These are phyloP conservation scores for Lasioglossum lativentre DNA, from an alignment of 2,888 invertebrate genomes.

Conservation along the genomic window DNA sequence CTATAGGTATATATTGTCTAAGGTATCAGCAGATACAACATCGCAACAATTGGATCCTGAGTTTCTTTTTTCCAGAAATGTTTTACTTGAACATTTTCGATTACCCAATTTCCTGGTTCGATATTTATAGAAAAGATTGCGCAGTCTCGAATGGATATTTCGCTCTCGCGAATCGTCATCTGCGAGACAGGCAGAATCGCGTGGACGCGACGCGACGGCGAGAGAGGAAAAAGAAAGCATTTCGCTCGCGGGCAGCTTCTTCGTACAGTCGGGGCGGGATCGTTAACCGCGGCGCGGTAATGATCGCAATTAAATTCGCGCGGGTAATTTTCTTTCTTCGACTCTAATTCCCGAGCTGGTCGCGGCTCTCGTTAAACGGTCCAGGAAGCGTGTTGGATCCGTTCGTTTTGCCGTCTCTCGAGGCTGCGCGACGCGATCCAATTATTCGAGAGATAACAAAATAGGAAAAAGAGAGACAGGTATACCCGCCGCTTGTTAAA, in stretches of 20 bases:
- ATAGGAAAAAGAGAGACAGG: background rate
- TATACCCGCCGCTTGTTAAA: background rate
- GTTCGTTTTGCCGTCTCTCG: constrained; percentile 10
- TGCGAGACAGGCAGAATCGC: background rate
- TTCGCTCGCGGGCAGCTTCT: background rate
- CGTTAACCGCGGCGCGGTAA: constrained; percentile 59
- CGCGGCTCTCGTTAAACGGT: constrained; percentile 36
- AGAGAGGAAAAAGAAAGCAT: background rate
- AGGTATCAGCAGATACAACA: too few relatives aligned
- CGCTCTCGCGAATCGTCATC: background rate
- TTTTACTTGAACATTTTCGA: too few relatives aligned
- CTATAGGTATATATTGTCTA: too few relatives aligned
- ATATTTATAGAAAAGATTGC: background rate
- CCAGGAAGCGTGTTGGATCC: constrained; percentile 37
- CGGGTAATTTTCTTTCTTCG: constrained; percentile 37
- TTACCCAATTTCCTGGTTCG: background rate
- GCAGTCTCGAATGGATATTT: too few relatives aligned
- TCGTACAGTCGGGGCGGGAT: constrained; percentile 38
- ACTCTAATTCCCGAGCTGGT: constrained; percentile 21
- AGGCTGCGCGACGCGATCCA: constrained; percentile 26
- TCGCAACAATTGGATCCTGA: too few relatives aligned
- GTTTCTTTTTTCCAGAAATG: too few relatives aligned
- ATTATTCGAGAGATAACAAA: constrained; percentile 36
- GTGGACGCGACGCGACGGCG: background rate
- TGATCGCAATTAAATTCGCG: constrained; percentile 65